These are phyloP conservation scores for Rhimphoctona megacephalus DNA, from an alignment of 2,888 invertebrate species.

Conservation along the genomic window DNA sequence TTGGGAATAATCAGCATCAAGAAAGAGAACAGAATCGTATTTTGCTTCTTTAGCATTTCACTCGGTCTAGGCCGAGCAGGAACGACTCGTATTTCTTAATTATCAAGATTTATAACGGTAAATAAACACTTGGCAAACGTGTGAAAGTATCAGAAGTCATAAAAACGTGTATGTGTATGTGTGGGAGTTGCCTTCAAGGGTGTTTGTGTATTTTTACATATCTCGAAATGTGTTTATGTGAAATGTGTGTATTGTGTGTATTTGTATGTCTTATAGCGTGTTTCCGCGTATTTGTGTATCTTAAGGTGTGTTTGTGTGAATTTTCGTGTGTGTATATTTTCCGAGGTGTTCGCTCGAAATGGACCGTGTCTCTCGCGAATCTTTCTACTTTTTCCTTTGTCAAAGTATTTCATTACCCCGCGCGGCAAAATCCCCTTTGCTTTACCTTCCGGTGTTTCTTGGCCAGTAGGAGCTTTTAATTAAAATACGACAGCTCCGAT, in stretches of 20 bases:
- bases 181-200: too few relatives aligned
- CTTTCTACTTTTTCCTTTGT: slow-evolving; percentile 53
- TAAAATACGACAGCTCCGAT: slow-evolving; percentile 61
- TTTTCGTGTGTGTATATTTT: not conserved
- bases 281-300: not conserved
- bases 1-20: too few relatives aligned
- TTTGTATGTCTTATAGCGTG: too few relatives aligned
- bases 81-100: slow-evolving; percentile 65
- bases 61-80: not conserved
- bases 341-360: not conserved
- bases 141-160: too few relatives aligned
- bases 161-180: too few relatives aligned
- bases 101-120: slow-evolving; percentile 64
- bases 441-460: slow-evolving; percentile 16
- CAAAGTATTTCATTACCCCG: slow-evolving; percentile 64
- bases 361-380: slow-evolving; percentile 36
- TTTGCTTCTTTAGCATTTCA: too few relatives aligned
- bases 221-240: too few relatives aligned
- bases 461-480: slow-evolving; percentile 62
- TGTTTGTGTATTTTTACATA: too few relatives aligned
- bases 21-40: too few relatives aligned
- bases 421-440: slow-evolving; percentile 38
- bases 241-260: too few relatives aligned
- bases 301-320: not conserved
- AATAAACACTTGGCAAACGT: too few relatives aligned